These are phyloP conservation scores for Calcarius lapponicus DNA, from an alignment of 2,797 vertebrate species.

Conservation along the genomic window DNA sequence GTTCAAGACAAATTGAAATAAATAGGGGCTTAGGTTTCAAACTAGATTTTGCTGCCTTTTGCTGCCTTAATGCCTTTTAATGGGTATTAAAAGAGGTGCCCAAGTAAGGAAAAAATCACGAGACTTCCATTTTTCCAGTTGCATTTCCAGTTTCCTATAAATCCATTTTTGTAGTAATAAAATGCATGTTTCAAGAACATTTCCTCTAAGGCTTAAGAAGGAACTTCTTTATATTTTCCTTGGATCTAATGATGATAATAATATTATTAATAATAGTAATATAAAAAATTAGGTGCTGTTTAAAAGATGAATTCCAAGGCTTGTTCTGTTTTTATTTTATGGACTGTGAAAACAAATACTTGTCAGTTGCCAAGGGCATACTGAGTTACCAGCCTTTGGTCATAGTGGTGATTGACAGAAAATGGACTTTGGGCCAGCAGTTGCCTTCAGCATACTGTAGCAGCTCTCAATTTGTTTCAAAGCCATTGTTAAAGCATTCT, in stretches of 20 bases:
- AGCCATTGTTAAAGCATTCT: neutral
- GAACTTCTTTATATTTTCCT: neutral
- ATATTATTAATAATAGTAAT: neutral
- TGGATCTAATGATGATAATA: neutral
- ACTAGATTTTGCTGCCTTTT: neutral
- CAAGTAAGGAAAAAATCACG: neutral
- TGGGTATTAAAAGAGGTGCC: neutral
- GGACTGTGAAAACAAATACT: neutral
- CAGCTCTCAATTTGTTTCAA: neutral
- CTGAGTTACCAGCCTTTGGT: neutral
- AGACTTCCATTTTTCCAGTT: neutral
- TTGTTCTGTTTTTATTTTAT: neutral
- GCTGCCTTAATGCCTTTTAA: neutral
- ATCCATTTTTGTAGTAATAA: neutral
- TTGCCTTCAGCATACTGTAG: neutral
- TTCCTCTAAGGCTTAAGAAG: neutral
- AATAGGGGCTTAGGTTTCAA: neutral
- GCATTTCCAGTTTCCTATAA: neutral
- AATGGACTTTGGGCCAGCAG: neutral
- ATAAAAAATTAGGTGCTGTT: neutral
- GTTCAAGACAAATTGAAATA: constrained; percentile 7
- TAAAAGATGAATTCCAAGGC: neutral
- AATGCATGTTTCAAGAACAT: neutral
- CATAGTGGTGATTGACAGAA: neutral
- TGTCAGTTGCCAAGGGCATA: neutral